phyloP scores from a whole-genome alignment of 2,113 vertebrate genomes.

The Cyrtonyx montezumae region DNA sequence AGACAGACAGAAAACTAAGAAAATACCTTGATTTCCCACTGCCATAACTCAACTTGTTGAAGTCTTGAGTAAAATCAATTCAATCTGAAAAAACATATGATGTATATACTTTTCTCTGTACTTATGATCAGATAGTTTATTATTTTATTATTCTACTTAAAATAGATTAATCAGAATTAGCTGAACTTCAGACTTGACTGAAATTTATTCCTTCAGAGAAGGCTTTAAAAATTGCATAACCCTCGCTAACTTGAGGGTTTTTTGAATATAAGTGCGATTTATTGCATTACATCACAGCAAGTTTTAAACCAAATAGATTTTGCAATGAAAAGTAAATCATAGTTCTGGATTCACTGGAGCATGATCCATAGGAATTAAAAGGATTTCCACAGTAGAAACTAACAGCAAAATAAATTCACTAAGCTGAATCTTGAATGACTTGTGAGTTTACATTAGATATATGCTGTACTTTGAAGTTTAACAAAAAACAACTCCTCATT shows the following conservation, averaged over 20 bases:
- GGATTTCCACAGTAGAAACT: constrained; percentile 62
- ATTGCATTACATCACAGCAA: constrained; percentile 29
- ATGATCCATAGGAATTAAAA: constrained; percentile 68
- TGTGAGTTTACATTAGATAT: not conserved
- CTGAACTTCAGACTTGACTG: not conserved
- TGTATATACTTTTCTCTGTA: not conserved
- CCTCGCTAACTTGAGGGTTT: constrained; percentile 72
- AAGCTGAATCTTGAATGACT: not conserved
- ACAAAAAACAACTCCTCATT: not conserved
- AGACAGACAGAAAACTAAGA: not conserved
- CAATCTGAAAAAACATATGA: not conserved
- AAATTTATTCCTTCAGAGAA: not conserved
- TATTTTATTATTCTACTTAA: not conserved
- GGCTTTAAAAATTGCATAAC: constrained; percentile 10
- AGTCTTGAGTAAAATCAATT: not conserved
- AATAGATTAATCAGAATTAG: not conserved
- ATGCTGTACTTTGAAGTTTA: not conserved
- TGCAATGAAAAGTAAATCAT: constrained; percentile 69
- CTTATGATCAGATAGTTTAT: not conserved
- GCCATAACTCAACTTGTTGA: not conserved
- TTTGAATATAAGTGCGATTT: constrained; percentile 51
- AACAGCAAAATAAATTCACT: not conserved
- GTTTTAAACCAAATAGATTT: constrained; percentile 74
- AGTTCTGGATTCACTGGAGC: constrained; percentile 55
- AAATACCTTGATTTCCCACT: not conserved